Conservation (phyloP, 2,888 invertebrate genomes). For the Protula sp. region DNA sequence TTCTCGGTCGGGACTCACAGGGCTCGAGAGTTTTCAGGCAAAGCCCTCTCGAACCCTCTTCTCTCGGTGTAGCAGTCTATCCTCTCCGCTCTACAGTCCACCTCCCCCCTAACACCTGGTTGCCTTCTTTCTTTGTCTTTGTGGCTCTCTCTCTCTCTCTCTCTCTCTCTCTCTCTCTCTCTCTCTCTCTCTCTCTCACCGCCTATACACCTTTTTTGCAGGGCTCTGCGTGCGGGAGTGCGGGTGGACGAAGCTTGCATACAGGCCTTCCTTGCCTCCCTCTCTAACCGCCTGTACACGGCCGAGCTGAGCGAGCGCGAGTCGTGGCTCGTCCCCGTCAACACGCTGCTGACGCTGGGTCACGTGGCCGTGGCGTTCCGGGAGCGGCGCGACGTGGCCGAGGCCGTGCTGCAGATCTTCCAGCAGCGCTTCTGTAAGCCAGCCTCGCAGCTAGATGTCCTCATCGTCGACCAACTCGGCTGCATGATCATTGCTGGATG, state of each 20-base stretch:
- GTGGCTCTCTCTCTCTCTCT: no score
- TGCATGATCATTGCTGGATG: conserved; percentile 87
- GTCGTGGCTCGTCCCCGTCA: conserved; percentile 86
- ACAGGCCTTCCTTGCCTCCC: conserved; percentile 86
- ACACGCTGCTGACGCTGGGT: conserved; percentile 95
- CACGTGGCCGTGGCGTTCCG: conserved; percentile 82
- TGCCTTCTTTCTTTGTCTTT: no score
- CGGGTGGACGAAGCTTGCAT: conserved; percentile 87
- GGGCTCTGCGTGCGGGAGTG: conserved; percentile 82
- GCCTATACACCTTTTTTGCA: conserved; percentile 32
- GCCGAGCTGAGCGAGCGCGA: conserved; percentile 67
- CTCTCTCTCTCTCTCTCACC: no score
- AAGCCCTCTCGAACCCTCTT: no score
- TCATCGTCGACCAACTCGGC: conserved; percentile 95
- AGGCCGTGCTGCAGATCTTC: conserved; percentile 92
- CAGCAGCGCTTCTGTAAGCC: conserved; percentile 90
- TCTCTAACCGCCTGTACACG: conserved; percentile 88
- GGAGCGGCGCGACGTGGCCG: conserved; percentile 87
- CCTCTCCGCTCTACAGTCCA: no score
- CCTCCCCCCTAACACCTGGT: no score
- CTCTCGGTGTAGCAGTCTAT: no score
- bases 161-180: no score
- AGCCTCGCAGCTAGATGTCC: conserved; percentile 82
- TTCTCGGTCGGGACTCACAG: no score
- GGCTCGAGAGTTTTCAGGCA: no score